Base-by-base conservation (phyloP, 2,888 invertebrate species). In the Pollenia griseotomentosa region DNA sequence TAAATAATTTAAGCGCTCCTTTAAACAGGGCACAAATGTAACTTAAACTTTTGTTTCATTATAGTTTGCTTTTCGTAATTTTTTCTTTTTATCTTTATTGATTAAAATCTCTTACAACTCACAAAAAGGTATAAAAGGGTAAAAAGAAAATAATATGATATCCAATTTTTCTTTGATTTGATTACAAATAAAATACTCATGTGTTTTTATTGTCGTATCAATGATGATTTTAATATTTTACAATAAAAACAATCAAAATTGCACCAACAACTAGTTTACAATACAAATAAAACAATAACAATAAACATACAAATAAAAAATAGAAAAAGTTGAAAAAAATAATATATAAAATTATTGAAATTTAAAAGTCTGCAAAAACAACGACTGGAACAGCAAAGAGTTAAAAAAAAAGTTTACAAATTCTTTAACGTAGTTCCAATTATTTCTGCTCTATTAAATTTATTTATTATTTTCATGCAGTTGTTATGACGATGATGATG, bases 391-490 rank as follows among this genome's bases (percentile, higher is more conserved):
- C 46, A n/a, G 19, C 48, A 51, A 51, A 61, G 16, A 46, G 19
- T 51, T 12, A 51, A 33, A 61, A 14, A 53, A 53, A 53, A 8
- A 53, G 14, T 0, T 9, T 12, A 65, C 65, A 82, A 68, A 77
- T 42, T 44, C 14, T 65, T 23, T 53, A 16, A 71, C 65, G 68
- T 23, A 33, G 33, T 53, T 79, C 53, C 74, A 79, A 84, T 84
- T 79, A 84, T 70, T 74, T 84, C 61, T 74, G 68, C 79, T 79
- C 68, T 68, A 84, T 73, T 74, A 79, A 70, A 84, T 84, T 78
- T 68, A n/a, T 66, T 10, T 33, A 53, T 70, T 61, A 23, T 77
- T 48, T 71, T 48, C 46, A 14, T 63, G 7, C 23, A 70, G 12
- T 16, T 59, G 44, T 73, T 59, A 73, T 73, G 73, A 73, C 57